A percentile compares a stretch with the other conserved stretches of the same genome.
Conservation (phyloP, 2,113 vertebrate genomes). For the Myotis lucifugus region DNA sequence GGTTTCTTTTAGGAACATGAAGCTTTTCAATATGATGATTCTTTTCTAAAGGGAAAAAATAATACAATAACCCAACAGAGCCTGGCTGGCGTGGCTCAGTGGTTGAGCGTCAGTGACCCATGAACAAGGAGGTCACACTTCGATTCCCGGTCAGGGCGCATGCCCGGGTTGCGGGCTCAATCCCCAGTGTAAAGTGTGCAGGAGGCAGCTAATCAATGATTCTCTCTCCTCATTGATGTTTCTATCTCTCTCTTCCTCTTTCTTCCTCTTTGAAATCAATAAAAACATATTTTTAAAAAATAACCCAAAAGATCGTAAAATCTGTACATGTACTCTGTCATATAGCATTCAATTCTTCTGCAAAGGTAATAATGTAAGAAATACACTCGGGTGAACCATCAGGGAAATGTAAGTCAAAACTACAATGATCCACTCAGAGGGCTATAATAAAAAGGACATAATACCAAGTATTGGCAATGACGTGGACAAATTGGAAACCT, state of each 20-base stretch:
- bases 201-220: no score
- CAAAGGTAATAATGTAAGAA: neutral
- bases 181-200: no score
- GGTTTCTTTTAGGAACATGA: neutral
- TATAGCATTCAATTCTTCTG: neutral
- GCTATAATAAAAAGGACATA: neutral
- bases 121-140: no score
- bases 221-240: no score
- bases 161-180: no score
- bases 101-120: no score
- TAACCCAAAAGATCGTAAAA: neutral
- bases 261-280: no score
- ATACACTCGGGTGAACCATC: neutral
- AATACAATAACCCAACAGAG: neutral
- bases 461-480: neutral
- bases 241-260: no score
- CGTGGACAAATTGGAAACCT: neutral
- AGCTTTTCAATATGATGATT: neutral
- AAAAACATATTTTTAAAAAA: no score
- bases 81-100: no score
- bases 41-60: constrained; percentile 8
- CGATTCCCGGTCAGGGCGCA: no score
- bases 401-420: constrained; percentile 12
- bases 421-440: neutral
- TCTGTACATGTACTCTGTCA: neutral